These are phyloP conservation scores for Alcis repandata DNA, from an alignment of 2,888 invertebrate genomes.

Conservation along the genomic window DNA sequence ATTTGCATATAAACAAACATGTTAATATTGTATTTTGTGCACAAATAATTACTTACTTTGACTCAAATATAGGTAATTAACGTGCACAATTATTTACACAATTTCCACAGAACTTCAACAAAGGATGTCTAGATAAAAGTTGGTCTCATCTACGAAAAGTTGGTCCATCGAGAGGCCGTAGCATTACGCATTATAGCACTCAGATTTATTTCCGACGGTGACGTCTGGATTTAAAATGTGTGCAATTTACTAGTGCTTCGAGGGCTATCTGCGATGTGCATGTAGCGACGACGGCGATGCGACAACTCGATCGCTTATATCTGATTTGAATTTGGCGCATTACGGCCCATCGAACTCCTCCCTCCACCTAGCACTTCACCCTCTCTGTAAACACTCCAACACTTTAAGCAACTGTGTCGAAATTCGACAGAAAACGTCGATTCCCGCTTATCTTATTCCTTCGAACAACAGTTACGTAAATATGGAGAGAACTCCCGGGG, in stretches of 20 bases:
- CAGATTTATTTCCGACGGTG: slow-evolving; percentile 55
- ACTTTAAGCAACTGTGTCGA: slow-evolving; percentile 72
- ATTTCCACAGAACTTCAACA: neutral
- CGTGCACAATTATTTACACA: neutral
- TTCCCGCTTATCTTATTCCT: slow-evolving; percentile 73
- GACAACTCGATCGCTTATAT: slow-evolving; percentile 76
- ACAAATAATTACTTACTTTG: neutral
- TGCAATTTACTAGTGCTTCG: slow-evolving; percentile 63
- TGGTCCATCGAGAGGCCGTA: slow-evolving; percentile 18
- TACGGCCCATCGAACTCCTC: slow-evolving; percentile 67
- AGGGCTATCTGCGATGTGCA: slow-evolving; percentile 62
- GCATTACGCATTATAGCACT: slow-evolving; percentile 53
- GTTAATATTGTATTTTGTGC: neutral
- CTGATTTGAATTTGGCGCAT: slow-evolving; percentile 83
- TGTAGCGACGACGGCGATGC: slow-evolving; percentile 60
- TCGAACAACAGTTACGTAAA: slow-evolving; percentile 79
- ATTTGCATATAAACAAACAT: slow-evolving; percentile 6
- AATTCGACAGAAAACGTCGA: slow-evolving; percentile 71
- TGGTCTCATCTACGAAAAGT: neutral
- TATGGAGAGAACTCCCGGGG: slow-evolving; percentile 76
- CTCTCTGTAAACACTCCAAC: slow-evolving; percentile 73
- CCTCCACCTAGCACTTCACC: slow-evolving; percentile 52
- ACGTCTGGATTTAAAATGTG: slow-evolving; percentile 64
- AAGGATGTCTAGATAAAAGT: neutral
- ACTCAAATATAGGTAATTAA: too few relatives aligned